Conservation (phyloP, 1,140 invertebrate genomes). For the Eupristina koningsbergeri region DNA sequence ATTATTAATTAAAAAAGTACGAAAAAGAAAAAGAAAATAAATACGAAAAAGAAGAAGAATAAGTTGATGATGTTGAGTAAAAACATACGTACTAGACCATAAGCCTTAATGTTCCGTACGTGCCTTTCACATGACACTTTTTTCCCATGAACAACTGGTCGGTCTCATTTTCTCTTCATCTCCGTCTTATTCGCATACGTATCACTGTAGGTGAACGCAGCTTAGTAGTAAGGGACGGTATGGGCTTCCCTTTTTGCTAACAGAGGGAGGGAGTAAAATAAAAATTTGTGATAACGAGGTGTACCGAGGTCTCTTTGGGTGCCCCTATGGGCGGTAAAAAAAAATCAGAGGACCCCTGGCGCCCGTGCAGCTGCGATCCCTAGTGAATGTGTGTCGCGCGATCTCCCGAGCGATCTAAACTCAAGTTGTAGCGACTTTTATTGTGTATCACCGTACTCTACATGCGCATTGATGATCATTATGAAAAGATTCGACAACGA, state of each 20-base stretch:
- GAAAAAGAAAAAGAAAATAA: too few species aligned
- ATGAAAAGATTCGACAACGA: background rate
- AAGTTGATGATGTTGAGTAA: background rate
- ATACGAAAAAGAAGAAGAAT: background rate
- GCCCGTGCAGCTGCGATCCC: slow-evolving; percentile 59
- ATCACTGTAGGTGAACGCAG: background rate
- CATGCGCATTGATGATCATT: background rate
- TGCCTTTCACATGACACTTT: slow-evolving; percentile 45
- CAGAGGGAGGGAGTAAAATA: background rate
- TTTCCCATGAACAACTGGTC: slow-evolving; percentile 47
- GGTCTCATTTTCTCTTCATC: background rate
- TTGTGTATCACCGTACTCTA: background rate
- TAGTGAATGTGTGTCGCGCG: slow-evolving; percentile 32
- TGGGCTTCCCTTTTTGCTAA: slow-evolving; percentile 37
- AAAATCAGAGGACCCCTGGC: slow-evolving; percentile 59
- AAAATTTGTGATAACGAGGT: slow-evolving; percentile 70
- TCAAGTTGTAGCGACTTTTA: slow-evolving; percentile 25
- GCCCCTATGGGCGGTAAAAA: slow-evolving; percentile 56
- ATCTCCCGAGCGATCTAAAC: slow-evolving; percentile 26
- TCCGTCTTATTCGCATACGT: background rate
- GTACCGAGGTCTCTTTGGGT: slow-evolving; percentile 50
- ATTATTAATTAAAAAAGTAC: too few species aligned
- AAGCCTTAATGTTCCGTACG: slow-evolving; percentile 28
- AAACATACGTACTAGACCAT: slow-evolving; percentile 29
- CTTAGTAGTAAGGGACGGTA: slow-evolving; percentile 56